Base-by-base conservation (phyloP, 2,888 invertebrate species). In the Leptarthrus brevirostris region DNA sequence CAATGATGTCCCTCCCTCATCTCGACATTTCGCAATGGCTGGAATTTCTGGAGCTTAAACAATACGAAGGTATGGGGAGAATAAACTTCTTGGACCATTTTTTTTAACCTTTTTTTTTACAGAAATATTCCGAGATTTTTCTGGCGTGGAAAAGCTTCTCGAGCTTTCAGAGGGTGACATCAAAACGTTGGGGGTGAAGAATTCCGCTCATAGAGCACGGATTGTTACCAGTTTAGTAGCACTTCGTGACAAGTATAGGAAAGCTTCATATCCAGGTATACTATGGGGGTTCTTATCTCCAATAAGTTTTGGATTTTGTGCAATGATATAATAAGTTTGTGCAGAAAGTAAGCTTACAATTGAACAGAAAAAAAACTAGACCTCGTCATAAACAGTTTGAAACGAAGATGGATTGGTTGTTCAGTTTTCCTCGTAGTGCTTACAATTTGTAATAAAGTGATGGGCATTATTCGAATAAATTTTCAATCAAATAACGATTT, bases 211-310 rank as follows among this genome's bases (percentile, higher is more conserved):
- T 82, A 84, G 91, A 30, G 89, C 90, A 1, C 86, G 88, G 78
- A 89, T 91, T 78, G 87, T 90, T 76, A 88, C 89, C 36, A 91
- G 89, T 81, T 84, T 91, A 69, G 86, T 89, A n/a, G 87, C 88
- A 6, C 86, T 91, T 3, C 85, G 88, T 47, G 87, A 89, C 22
- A 91, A 90, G 82, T 88, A 88, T 70, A 85, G 88, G 76, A 85
- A 85, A 78, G 88, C 89, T n/a, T n/a, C n/a, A n/a, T n/a, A n/a
- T n/a, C n/a, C n/a, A n/a, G n/a, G n/a, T n/a, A n/a, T n/a, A n/a
- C n/a, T n/a, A n/a, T n/a, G n/a, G n/a, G n/a, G n/a, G n/a, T n/a
- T n/a, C n/a, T n/a, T n/a, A n/a, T n/a, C n/a, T n/a, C n/a, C n/a
- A n/a, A n/a, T n/a, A n/a, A n/a, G n/a, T n/a, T n/a, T n/a, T n/a